Conservation (phyloP, 2,113 vertebrate genomes). For the Tragelaphus imberbis region DNA sequence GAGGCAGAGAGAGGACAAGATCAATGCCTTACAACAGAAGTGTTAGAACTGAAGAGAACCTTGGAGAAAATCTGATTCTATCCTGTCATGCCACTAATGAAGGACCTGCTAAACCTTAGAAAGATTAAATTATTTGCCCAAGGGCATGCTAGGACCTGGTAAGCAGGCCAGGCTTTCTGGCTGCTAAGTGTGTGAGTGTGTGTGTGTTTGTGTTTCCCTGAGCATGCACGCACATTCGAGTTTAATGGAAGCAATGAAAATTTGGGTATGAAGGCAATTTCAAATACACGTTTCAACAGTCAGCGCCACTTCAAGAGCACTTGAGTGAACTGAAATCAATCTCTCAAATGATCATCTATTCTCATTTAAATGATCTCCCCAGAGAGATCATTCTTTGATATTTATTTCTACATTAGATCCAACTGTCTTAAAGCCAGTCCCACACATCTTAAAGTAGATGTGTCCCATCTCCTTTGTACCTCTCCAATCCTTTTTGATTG, state of each 20-base stretch:
- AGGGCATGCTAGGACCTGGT: not conserved
- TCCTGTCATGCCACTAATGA: not conserved
- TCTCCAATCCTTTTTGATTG: not conserved
- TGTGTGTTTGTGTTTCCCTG: not conserved
- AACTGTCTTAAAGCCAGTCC: not conserved
- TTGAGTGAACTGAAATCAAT: not conserved
- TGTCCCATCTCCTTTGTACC: not conserved
- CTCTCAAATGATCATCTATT: not conserved
- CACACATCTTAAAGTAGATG: not conserved
- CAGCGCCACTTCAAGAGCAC: not conserved
- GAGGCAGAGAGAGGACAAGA: not conserved
- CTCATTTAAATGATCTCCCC: constrained; percentile 6
- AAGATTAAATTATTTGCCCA: constrained; percentile 1
- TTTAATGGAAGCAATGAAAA: not conserved
- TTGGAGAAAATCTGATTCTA: not conserved
- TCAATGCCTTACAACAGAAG: not conserved
- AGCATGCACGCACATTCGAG: not conserved
- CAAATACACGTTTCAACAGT: not conserved
- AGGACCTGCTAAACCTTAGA: not conserved
- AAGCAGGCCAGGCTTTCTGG: not conserved
- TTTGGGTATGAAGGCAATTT: not conserved
- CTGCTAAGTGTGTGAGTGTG: not conserved
- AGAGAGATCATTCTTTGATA: not conserved
- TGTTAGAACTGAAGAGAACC: not conserved
- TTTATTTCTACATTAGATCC: not conserved